These are phyloP conservation scores for Sternotherus odoratus DNA, from an alignment of 2,797 vertebrate genomes.

Conservation along the genomic window DNA sequence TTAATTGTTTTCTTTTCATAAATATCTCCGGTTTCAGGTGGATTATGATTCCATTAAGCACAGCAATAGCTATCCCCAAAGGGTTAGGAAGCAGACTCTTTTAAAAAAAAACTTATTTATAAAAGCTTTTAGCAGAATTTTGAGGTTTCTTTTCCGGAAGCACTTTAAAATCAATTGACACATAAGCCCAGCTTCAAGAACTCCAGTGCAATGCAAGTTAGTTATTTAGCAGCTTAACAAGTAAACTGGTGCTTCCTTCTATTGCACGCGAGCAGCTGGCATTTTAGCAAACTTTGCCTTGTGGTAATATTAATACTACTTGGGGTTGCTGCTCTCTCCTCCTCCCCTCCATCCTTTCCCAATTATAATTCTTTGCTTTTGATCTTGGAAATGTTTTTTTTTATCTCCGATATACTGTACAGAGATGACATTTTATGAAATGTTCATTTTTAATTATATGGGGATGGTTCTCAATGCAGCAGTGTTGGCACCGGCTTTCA, in stretches of 20 bases:
- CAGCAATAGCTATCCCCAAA: conserved; percentile 21
- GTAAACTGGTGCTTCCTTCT: conserved; percentile 59
- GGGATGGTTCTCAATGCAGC: conserved; percentile 66
- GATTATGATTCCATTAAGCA: conserved; percentile 35
- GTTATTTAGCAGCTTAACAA: conserved; percentile 72
- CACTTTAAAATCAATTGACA: conserved; percentile 68
- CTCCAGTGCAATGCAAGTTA: conserved; percentile 63
- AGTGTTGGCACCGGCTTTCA: conserved; percentile 45
- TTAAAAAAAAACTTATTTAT: conserved; percentile 36
- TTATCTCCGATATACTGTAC: conserved; percentile 53
- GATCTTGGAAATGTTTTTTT: conserved; percentile 49
- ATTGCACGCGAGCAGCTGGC: conserved; percentile 50
- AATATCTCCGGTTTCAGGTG: neutral
- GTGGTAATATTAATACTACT: conserved; percentile 63
- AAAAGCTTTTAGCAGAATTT: conserved; percentile 51
- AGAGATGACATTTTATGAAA: conserved; percentile 63
- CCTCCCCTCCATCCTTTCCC: conserved; percentile 8
- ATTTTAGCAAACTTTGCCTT: conserved; percentile 53
- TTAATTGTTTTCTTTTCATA: neutral
- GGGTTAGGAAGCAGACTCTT: conserved; percentile 37
- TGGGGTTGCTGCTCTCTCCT: conserved; percentile 29
- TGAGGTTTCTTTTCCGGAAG: conserved; percentile 64
- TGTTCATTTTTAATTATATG: conserved; percentile 72
- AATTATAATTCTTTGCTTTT: conserved; percentile 58
- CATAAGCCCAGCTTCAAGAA: conserved; percentile 61